Conservation (phyloP, 2,888 invertebrate genomes). For the Caenorhabditis imperialis region DNA sequence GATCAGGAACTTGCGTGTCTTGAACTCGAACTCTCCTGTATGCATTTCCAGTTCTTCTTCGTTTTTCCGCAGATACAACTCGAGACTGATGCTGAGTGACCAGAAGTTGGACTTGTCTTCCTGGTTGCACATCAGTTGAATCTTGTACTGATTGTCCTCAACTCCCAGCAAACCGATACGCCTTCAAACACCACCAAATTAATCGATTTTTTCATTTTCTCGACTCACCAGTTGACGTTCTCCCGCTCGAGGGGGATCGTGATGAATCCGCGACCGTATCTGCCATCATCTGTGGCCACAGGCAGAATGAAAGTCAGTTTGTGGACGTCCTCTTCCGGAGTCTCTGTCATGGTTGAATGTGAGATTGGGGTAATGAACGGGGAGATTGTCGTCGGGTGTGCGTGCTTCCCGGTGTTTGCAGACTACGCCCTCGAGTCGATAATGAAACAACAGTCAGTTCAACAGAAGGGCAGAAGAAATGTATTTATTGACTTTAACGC, state of each 20-base stretch:
- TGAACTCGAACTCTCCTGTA: conserved; percentile 1
- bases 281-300: not conserved
- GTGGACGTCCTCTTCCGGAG: not conserved
- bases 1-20: conserved; percentile 12
- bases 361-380: too few species aligned
- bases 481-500: too few species aligned
- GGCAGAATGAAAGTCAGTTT: conserved; percentile 11
- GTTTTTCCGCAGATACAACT: not conserved
- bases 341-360: not conserved
- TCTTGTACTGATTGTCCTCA: not conserved
- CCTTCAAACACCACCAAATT: conserved; percentile 4
- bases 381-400: too few species aligned
- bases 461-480: too few species aligned
- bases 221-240: conserved; percentile 29
- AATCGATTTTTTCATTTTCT: not conserved
- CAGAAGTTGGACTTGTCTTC: conserved; percentile 34
- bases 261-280: conserved; percentile 15
- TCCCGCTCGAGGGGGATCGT: conserved; percentile 10
- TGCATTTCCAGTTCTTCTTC: not conserved
- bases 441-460: too few species aligned
- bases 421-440: too few species aligned
- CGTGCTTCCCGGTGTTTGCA: too few species aligned
- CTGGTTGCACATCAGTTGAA: conserved; percentile 27
- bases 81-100: not conserved
- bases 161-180: conserved; percentile 13